A percentile compares a stretch with the other conserved stretches of the same genome.
Evolutionary conservation across 2,113 vertebrate genomes (phyloP).

Genomic region (Phasianus colchicus): DNA sequence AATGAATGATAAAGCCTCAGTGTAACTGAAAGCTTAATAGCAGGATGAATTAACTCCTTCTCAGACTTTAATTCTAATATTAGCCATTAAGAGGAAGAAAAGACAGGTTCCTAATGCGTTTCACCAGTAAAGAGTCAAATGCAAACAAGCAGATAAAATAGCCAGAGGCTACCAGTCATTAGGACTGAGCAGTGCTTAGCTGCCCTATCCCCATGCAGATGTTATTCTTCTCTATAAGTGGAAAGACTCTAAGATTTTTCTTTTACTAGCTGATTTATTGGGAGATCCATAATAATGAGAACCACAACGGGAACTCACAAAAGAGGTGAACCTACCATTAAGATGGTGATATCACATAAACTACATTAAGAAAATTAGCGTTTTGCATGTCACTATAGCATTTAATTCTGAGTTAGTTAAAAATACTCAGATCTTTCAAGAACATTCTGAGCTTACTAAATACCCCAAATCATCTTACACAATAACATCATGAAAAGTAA

Average conservation of each 20-base stretch:
- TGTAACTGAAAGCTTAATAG: slow-evolving; percentile 69
- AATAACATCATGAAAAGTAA: not conserved
- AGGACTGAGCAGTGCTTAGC: not conserved
- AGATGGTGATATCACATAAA: not conserved
- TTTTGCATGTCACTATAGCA: not conserved
- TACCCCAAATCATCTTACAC: not conserved
- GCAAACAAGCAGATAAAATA: not conserved
- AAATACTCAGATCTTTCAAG: not conserved
- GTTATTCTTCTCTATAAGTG: not conserved
- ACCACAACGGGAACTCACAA: not conserved
- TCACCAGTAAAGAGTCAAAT: not conserved
- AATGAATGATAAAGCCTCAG: slow-evolving; percentile 60
- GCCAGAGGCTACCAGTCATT: not conserved
- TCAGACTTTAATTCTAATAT: slow-evolving; percentile 71
- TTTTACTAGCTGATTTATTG: not conserved
- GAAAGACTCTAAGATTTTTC: not conserved
- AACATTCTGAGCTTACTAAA: not conserved
- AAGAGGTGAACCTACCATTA: not conserved
- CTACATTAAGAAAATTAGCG: not conserved
- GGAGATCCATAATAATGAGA: not conserved
- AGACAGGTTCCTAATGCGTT: not conserved
- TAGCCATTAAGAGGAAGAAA: slow-evolving; percentile 29
- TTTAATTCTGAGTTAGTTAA: not conserved
- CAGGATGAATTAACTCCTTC: slow-evolving; percentile 75
- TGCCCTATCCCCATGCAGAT: not conserved